phyloP scores from a whole-genome alignment of 2,888 invertebrate genomes.

The Erannis defoliaria region DNA sequence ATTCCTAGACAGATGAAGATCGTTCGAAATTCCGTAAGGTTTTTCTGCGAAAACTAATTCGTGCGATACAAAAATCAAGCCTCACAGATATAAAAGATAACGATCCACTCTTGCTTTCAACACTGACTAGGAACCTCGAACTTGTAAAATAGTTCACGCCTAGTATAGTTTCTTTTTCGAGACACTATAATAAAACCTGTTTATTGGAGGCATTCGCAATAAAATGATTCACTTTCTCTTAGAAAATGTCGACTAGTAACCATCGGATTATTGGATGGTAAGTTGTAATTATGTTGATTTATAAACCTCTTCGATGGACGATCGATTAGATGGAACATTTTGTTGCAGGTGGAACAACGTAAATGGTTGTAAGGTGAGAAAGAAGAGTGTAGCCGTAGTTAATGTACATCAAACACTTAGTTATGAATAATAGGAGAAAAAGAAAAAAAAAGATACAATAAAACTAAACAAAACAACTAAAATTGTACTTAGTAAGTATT shows the following conservation, averaged over 20 bases:
- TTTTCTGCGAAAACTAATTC: too few species aligned
- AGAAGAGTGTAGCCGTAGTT: too few species aligned
- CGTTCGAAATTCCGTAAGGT: too few species aligned
- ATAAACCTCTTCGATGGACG: conserved; percentile 54
- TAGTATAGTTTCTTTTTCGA: conserved; percentile 23
- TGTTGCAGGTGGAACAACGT: conserved; percentile 30
- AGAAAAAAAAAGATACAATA: too few species aligned
- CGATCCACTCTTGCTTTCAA: conserved; percentile 18
- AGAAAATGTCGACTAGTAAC: conserved; percentile 55
- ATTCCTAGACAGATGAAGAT: too few species aligned
- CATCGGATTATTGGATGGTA: conserved; percentile 61
- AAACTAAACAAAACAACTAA: too few species aligned
- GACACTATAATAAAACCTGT: conserved; percentile 63
- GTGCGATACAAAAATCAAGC: background rate
- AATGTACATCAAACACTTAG: too few species aligned
- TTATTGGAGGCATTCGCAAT: conserved; percentile 72
- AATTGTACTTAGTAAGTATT: too few species aligned
- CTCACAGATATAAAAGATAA: conserved; percentile 1
- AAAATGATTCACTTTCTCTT: conserved; percentile 83
- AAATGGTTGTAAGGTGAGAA: conserved; percentile 16
- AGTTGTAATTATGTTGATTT: conserved; percentile 71
- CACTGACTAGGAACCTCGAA: conserved; percentile 8
- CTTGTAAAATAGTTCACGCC: conserved; percentile 17
- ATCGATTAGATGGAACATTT: conserved; percentile 41
- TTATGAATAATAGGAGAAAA: too few species aligned